Percentiles rank a stretch among this genome's conserved stretches.
Conservation (phyloP, 2,797 vertebrate genomes). For the Acrocephalus scirpaceus region DNA sequence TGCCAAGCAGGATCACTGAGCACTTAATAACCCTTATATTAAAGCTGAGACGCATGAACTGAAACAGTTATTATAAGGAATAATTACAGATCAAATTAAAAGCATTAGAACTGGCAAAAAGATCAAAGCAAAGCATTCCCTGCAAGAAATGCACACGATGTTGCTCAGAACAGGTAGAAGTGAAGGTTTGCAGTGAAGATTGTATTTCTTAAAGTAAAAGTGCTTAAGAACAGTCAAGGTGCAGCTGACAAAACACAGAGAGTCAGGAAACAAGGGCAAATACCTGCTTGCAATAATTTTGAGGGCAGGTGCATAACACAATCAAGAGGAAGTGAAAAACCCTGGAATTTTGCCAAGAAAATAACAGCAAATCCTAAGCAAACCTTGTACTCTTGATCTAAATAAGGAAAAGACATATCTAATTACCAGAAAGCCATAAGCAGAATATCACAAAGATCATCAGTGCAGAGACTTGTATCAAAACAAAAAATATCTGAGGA, state of each 20-base stretch:
- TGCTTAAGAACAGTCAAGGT: background rate
- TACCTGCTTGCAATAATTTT: background rate
- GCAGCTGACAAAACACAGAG: background rate
- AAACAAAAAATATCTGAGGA: background rate
- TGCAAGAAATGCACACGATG: background rate
- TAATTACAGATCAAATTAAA: conserved; percentile 63
- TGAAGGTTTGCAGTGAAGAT: background rate
- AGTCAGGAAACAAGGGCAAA: background rate
- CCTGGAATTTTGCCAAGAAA: background rate
- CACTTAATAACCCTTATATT: conserved; percentile 34
- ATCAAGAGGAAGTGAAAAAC: background rate
- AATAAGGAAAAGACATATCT: background rate
- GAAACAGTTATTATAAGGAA: conserved; percentile 43
- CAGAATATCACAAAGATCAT: background rate
- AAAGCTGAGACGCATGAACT: conserved; percentile 44
- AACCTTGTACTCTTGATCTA: background rate
- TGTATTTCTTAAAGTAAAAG: conserved; percentile 7
- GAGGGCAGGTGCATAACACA: background rate
- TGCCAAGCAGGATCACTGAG: conserved; percentile 43
- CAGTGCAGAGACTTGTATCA: background rate
- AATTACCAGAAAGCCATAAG: background rate
- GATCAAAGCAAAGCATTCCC: conserved; percentile 52
- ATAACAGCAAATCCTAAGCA: background rate
- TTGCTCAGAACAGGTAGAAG: conserved; percentile 27
- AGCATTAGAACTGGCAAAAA: conserved; percentile 48